Evolutionary conservation across 35 echinoderm and acorn worm species (phyloP), one percentile per base, ranked within the genome.

Genomic region (Ophioderma brevispina): DNA sequence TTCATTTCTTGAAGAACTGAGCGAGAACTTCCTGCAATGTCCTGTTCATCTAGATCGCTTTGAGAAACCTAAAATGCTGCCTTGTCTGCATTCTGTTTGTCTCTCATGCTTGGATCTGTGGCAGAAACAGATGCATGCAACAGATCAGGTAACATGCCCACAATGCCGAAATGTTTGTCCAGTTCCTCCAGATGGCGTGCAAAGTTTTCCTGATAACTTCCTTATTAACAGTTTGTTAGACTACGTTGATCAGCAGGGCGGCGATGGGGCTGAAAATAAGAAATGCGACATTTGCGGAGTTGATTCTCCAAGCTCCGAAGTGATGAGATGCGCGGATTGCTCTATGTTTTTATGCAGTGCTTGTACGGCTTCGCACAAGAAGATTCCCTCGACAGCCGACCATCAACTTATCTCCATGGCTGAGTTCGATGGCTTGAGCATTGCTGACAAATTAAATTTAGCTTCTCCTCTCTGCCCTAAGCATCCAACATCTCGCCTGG

Each of bases 71-170:
- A 87, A 87, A 30, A 87, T 87, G 56, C 75, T 87, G 5, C 64
- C 56, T 32, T 87, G 86, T 78, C 75, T 87, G 21, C 86, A 87
- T 40, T 76, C 86, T 0, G 35, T 87, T 1, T 87, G 86, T 78
- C 34, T 30, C 11, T 49, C 37, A 13, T 87, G 86, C 32, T 36
- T 87, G 28, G 75, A 87, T 15, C 64, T 70, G 13, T 87, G 86
- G 86, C 64, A 78, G 37, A 76, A 87, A 33, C 76, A 87, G 32
- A 78, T 41, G 38, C 18, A 78, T 36, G 86, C 64, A 38, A 55
- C 55, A 33, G 41, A 55, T 32, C 41, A 84, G 43, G 59, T 70
- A 70, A 70, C 59, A 25, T 84, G 81, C 25, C 81, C 81, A 2
- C 41, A 84, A 84, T 84, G 81, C 23, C 81, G 81, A 0, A 84